Evolutionary conservation across 2,888 invertebrate genomes (phyloP).

Genomic region (Sabatieria punctata): DNA sequence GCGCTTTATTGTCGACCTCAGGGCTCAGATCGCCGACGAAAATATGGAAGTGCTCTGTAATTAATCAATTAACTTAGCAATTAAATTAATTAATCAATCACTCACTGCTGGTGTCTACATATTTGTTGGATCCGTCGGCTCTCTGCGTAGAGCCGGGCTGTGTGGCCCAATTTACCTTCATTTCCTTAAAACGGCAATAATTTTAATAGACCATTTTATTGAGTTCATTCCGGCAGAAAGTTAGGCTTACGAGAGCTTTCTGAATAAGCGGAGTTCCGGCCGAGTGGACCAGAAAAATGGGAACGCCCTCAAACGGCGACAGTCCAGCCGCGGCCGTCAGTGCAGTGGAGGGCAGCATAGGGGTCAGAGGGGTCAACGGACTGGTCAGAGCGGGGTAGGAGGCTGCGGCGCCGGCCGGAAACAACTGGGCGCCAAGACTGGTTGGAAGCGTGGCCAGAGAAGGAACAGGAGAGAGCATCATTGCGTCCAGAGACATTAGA

Average conservation of each 20-base stretch:
- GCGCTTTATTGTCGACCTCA: slow-evolving; percentile 92
- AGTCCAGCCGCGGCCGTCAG: not conserved
- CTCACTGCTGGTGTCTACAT: no score
- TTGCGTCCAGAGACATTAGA: no score
- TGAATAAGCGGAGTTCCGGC: not conserved
- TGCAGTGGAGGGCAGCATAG: not conserved
- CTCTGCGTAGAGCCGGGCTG: slow-evolving; percentile 70
- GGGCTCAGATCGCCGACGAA: slow-evolving; percentile 98
- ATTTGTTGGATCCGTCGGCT: slow-evolving; percentile 65
- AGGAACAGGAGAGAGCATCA: slow-evolving; percentile 1
- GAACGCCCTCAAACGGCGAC: not conserved
- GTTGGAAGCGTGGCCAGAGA: not conserved
- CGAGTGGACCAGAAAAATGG: slow-evolving; percentile 2
- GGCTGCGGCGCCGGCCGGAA: not conserved
- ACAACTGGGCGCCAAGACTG: no score
- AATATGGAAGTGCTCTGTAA: slow-evolving; percentile 82
- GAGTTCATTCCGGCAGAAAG: no score
- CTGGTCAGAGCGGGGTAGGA: not conserved
- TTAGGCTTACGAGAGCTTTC: no score
- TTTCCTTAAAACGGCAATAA: no score
- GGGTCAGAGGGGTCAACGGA: not conserved
- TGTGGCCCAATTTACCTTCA: slow-evolving; percentile 99
- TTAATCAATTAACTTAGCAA: slow-evolving; percentile 1
- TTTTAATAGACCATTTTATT: no score
- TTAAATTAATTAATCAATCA: no score